Conservation (phyloP, 2,888 invertebrate genomes). For the Linnaemya vulpina region DNA sequence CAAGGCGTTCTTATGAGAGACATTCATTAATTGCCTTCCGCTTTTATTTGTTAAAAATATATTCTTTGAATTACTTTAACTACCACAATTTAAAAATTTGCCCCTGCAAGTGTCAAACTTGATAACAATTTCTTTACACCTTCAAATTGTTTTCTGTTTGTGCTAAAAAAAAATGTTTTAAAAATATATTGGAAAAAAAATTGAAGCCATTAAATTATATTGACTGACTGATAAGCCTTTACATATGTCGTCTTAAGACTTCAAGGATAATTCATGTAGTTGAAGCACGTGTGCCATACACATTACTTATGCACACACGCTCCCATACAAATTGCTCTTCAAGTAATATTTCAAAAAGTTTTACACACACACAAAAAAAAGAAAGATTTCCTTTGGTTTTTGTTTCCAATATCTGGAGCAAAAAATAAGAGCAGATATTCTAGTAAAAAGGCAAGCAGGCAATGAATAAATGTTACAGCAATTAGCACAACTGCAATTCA, state of each 20-base stretch:
- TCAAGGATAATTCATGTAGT: slow-evolving; percentile 58
- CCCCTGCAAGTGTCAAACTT: slow-evolving; percentile 45
- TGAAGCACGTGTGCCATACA: slow-evolving; percentile 60
- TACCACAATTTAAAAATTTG: not conserved
- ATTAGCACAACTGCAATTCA: slow-evolving; percentile 63
- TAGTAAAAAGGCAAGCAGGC: not conserved
- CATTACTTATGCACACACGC: slow-evolving; percentile 26
- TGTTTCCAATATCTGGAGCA: slow-evolving; percentile 30
- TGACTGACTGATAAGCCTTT: slow-evolving; percentile 59
- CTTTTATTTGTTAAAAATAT: not conserved
- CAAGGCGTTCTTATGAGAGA: too few species aligned
- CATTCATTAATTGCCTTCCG: too few species aligned
- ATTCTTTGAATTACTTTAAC: slow-evolving; percentile 16
- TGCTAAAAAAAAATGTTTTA: not conserved
- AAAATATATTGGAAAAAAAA: not conserved
- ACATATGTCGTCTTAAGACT: slow-evolving; percentile 68
- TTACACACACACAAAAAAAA: not conserved
- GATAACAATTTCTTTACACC: slow-evolving; percentile 29
- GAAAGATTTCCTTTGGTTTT: slow-evolving; percentile 29
- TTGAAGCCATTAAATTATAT: slow-evolving; percentile 35
- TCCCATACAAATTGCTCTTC: slow-evolving; percentile 33
- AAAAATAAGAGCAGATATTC: not conserved
- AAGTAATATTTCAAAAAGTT: slow-evolving; percentile 27
- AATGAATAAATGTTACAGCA: slow-evolving; percentile 61
- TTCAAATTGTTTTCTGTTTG: not conserved